Evolutionary conservation across 2,888 invertebrate species (phyloP), one percentile per base, ranked within the genome.

Genomic region (Eugnorisma glareosa): DNA sequence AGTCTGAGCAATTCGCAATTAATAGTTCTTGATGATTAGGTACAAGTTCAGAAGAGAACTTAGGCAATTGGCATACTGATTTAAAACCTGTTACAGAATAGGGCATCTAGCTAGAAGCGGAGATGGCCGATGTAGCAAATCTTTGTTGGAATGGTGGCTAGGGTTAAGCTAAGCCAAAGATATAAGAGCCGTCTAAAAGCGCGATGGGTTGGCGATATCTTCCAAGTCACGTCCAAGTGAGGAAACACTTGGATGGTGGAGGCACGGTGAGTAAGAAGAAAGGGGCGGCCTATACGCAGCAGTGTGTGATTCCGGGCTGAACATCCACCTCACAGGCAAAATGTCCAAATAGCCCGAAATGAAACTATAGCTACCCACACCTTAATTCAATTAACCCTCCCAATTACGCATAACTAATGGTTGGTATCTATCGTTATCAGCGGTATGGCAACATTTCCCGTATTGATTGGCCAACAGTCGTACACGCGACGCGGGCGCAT

Each of bases 351-450:
- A 67, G 28, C 59, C 67, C 40, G 28, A 75, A 61, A 48, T 35
- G 21, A 35, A 61, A 35, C 10, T 35, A 35, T 18, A 45, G 31
- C 59, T 15, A 59, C 37, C 45, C 28, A 37, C 59, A 68, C 24
- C 10, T 75, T 81, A 72, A 84, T 81, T 77, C 28, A 83, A 84
- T 84, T 54, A 84, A 81, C 51, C 51, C 57, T 67, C 48, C 71
- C 70, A 81, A 86, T 84, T 80, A 72, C 67, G 69, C 75, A 75
- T 86, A 81, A 77, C 63, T 73, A 83, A 68, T 77, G 85, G 67
- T 48, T 80, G 43, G 73, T 70, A 77, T 70, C 28, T 76, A 69
- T 83, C 77, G 64, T 85, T 87, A 86, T 86, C 86, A 64, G 71
- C 73, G 10, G 74, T 69, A 78, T 73, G 73, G 76, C 79, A 73